A percentile compares a stretch with the other conserved stretches of the same genome.
Conservation (phyloP, 2,888 invertebrate species). For the Scaptomyza cyrtandrae region DNA sequence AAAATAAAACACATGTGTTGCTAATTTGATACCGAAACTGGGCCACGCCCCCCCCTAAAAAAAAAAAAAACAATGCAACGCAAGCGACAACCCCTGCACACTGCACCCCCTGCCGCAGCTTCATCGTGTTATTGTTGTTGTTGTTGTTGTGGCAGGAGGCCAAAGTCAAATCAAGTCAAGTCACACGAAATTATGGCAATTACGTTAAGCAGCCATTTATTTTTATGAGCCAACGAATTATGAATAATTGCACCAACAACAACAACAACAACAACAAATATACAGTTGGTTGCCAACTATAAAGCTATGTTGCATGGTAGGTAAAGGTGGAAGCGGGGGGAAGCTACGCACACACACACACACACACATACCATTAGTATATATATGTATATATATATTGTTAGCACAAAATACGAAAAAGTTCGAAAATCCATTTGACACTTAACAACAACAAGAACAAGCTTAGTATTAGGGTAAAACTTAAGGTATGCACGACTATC, state of each 20-base stretch:
- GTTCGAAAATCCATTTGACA: conserved; percentile 69
- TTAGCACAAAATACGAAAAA: neutral
- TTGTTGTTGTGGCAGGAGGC: conserved; percentile 10
- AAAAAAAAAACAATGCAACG: conserved; percentile 17
- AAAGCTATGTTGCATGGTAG: neutral
- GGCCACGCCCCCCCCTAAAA: conserved; percentile 55
- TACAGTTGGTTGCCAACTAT: too few relatives aligned
- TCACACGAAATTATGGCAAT: conserved; percentile 77
- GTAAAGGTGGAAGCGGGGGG: neutral
- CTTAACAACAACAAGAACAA: conserved; percentile 49
- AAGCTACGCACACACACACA: conserved; percentile 8
- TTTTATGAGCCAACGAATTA: conserved; percentile 79
- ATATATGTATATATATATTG: neutral
- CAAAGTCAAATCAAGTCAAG: conserved; percentile 72
- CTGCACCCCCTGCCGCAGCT: neutral
- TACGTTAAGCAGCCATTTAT: conserved; percentile 78
- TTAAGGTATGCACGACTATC: conserved; percentile 5
- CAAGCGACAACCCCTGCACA: conserved; percentile 41
- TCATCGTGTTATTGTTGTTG: conserved; percentile 10
- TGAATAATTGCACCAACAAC: conserved; percentile 68
- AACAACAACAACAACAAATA: conserved; percentile 17
- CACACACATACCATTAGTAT: too few relatives aligned
- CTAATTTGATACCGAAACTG: conserved; percentile 57
- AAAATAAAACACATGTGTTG: conserved; percentile 67
- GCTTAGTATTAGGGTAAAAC: neutral